These are phyloP conservation scores for Sternotherus odoratus DNA, from an alignment of 2,797 vertebrate species.

Conservation along the genomic window DNA sequence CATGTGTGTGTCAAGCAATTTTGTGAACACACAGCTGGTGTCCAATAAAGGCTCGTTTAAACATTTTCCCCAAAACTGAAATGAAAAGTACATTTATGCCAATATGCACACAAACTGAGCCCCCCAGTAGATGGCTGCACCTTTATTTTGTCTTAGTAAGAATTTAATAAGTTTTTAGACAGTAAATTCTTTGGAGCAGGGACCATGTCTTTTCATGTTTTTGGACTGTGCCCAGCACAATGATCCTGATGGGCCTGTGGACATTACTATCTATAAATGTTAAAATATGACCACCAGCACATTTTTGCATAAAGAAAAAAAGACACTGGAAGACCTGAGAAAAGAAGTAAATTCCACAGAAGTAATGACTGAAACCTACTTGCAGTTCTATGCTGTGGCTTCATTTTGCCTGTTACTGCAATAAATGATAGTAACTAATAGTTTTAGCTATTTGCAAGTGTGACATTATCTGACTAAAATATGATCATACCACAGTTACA, in stretches of 20 bases:
- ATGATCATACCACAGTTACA: no score
- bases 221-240: background rate
- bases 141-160: background rate
- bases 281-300: background rate
- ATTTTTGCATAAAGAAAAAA: background rate
- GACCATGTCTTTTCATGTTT: background rate
- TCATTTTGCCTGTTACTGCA: background rate
- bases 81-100: background rate
- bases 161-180: accelerated
- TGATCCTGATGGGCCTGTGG: background rate
- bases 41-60: background rate
- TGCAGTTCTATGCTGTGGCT: background rate
- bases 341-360: background rate
- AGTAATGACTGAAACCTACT: background rate
- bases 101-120: background rate
- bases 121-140: accelerated
- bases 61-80: background rate
- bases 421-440: background rate
- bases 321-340: background rate
- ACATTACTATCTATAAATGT: background rate
- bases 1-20: background rate
- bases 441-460: background rate
- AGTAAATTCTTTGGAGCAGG: background rate
- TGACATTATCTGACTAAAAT: no score
- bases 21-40: background rate